These are phyloP conservation scores for Dendronephthya gigantea DNA, from an alignment of 64 coral and sea anemone species.

Conservation along the genomic window DNA sequence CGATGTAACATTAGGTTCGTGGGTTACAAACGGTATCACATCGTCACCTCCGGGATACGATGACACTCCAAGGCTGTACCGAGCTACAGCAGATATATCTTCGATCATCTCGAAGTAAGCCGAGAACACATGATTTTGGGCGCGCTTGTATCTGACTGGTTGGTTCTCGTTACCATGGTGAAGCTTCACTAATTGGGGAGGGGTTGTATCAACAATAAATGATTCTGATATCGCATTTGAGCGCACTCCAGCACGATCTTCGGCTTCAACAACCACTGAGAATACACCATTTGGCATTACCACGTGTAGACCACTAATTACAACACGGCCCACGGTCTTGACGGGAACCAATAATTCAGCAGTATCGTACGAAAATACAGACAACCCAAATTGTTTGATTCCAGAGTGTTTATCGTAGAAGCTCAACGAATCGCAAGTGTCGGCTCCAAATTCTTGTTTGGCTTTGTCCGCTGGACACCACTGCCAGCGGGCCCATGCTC, in stretches of 20 bases:
- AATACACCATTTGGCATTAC: slow-evolving; percentile 66
- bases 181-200: slow-evolving; percentile 40
- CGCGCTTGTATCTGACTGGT: slow-evolving; percentile 5
- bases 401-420: slow-evolving; percentile 82
- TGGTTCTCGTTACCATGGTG: slow-evolving; percentile 62
- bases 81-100: slow-evolving; percentile 50
- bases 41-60: slow-evolving; percentile 86
- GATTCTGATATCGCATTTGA: slow-evolving; percentile 51
- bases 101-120: slow-evolving; percentile 79
- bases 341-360: slow-evolving; percentile 37
- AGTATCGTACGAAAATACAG: slow-evolving; percentile 53
- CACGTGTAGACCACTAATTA: slow-evolving; percentile 54
- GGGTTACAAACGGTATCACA: slow-evolving; percentile 41
- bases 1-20: slow-evolving; percentile 11
- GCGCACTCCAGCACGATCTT: slow-evolving; percentile 59
- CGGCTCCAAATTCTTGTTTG: not conserved
- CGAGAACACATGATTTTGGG: slow-evolving; percentile 25
- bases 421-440: slow-evolving; percentile 34
- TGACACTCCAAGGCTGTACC: slow-evolving; percentile 63
- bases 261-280: slow-evolving; percentile 71
- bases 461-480: slow-evolving; percentile 69
- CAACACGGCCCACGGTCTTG: slow-evolving; percentile 46
- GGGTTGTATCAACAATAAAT: slow-evolving; percentile 91
- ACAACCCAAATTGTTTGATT: slow-evolving; percentile 57
- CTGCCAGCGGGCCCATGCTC: slow-evolving; percentile 85